phyloP scores from a whole-genome alignment of 2,888 invertebrate species.

The Drosophila aldrichi region DNA sequence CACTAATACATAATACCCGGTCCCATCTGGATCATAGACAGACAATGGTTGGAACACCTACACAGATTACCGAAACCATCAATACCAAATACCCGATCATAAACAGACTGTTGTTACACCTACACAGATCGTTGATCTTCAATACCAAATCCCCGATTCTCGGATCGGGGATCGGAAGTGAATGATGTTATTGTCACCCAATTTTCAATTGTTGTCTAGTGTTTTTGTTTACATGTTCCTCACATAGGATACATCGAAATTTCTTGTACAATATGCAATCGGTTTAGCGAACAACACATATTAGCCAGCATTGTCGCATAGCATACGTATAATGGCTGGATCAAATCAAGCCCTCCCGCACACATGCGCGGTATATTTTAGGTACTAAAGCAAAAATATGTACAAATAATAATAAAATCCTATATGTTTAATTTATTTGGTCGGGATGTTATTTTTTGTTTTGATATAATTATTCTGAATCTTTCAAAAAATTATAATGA shows the following conservation, averaged over 20 bases:
- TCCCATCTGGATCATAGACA: not conserved
- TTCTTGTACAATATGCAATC: constrained; percentile 27
- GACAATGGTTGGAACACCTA: not conserved
- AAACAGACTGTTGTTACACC: not conserved
- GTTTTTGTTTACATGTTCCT: constrained; percentile 8
- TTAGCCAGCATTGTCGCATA: not conserved
- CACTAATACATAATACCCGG: not conserved
- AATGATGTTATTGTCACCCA: constrained; percentile 3
- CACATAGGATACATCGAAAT: constrained; percentile 31
- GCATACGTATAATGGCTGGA: not conserved
- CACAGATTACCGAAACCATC: not conserved
- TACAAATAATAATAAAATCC: not conserved
- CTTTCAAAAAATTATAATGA: too few species aligned
- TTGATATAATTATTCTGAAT: not conserved
- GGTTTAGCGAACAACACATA: not conserved
- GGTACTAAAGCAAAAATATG: not conserved
- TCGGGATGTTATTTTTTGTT: not conserved
- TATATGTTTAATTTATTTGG: not conserved
- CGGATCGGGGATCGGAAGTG: not conserved
- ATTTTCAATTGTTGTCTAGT: constrained; percentile 19
- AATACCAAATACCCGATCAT: not conserved
- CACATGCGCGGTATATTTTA: not conserved
- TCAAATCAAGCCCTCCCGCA: constrained; percentile 1
- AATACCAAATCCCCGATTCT: constrained; percentile 1
- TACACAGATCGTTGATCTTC: not conserved